Evolutionary conservation across 2,888 invertebrate species (phyloP), one percentile per base, ranked within the genome.

Genomic region (Pyrrhosoma nymphula): DNA sequence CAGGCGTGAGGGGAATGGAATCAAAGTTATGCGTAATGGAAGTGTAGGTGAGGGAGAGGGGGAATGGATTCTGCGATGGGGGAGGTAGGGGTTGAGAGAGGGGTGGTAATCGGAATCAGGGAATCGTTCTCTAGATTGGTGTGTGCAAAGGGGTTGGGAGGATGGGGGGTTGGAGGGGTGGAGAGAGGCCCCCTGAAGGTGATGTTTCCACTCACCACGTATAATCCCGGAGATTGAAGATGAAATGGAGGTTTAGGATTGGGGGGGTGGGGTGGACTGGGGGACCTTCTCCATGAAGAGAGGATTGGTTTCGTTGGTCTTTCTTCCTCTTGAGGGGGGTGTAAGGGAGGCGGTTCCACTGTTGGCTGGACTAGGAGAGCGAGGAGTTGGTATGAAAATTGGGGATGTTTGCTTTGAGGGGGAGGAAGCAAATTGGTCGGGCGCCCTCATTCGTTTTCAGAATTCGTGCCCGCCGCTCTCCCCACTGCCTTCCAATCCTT

Each of bases 381-480:
- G 82, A 35, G n/a, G 69, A 60, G 82, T 35, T 14, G 82, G 82
- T 82, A 82, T 75, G 93, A 93, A 93, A 93, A 93, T 93, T 93
- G 69, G 69, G 93, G 93, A 93, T 93, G 93, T 69, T 93, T 93
- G 93, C 93, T 75, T 93, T 63, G 35, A 69, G 63, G 30, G 6
- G 82, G 82, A 18, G 82, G 30, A 30, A 75, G 63, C 60, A 63
- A 91, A 56, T 63, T 56, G 91, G 63, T 39, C 39, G 26, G 69
- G 39, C 69, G 60, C 93, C 75, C 93, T 93, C 47, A 47, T 75
- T 75, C 93, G 93, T 20, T 60, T 47, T 16, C 47, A 55, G 93
- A 93, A 93, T 69, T 93, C 75, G 91, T 91, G 91, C 69, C 93
- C 47, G 35, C 69, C 26, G 69, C 93, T n/a, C 89, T 55, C 26